phyloP scores from a whole-genome alignment of 2,888 invertebrate species.

The Sminthurinus aureus region DNA sequence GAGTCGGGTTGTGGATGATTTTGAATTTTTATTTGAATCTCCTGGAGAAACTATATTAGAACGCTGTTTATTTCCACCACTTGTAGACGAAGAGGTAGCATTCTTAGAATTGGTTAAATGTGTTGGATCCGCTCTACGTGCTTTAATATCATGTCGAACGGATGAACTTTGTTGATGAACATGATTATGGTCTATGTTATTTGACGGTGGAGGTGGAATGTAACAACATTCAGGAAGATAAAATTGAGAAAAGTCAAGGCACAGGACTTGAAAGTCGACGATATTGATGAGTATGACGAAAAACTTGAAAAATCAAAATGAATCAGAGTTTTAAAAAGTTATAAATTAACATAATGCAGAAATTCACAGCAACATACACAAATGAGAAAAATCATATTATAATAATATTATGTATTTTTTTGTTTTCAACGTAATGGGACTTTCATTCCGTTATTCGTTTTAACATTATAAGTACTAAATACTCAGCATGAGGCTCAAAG shows the following conservation, averaged over 20 bases:
- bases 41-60: not conserved
- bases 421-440: too few relatives aligned
- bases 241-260: conserved; percentile 53
- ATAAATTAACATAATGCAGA: too few relatives aligned
- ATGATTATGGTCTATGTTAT: not conserved
- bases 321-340: not conserved
- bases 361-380: too few relatives aligned
- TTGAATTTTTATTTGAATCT: not conserved
- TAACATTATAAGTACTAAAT: too few relatives aligned
- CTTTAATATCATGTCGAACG: conserved; percentile 11
- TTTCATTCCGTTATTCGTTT: too few relatives aligned
- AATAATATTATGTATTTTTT: too few relatives aligned
- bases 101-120: not conserved
- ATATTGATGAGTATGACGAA: not conserved
- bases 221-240: conserved; percentile 56
- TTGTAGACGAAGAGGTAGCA: not conserved
- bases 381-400: too few relatives aligned
- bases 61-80: not conserved
- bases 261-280: not conserved
- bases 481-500: too few relatives aligned
- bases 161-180: conserved; percentile 10
- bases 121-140: conserved; percentile 13
- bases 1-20: conserved; percentile 1
- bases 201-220: conserved; percentile 37
- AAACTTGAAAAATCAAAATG: not conserved